phyloP scores from a whole-genome alignment of 2,797 vertebrate genomes.

The Syngnathus rostellatus region DNA sequence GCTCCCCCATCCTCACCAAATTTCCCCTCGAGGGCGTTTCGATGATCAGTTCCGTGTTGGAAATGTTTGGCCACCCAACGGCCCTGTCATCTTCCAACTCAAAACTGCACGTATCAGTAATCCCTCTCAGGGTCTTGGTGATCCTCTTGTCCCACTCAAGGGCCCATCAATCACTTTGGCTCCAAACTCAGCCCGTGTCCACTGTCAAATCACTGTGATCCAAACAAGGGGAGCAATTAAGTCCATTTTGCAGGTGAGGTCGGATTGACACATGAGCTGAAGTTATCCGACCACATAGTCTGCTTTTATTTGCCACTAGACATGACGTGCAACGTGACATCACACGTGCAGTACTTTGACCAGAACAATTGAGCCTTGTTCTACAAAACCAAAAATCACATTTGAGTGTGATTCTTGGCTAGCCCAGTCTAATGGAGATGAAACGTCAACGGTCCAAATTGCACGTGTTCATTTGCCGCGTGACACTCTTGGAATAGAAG shows the following conservation, averaged over 20 bases:
- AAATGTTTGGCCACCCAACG: conserved; percentile 35
- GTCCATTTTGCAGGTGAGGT: not conserved
- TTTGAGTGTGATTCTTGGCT: not conserved
- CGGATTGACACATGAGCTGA: too few relatives aligned
- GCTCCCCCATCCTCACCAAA: not conserved
- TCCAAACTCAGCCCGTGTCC: conserved; percentile 7
- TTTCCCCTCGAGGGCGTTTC: conserved; percentile 9
- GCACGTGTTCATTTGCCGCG: not conserved
- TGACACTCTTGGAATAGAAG: not conserved
- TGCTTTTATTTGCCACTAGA: conserved; percentile 45
- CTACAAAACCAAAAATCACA: conserved; percentile 10
- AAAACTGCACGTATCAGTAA: conserved; percentile 40
- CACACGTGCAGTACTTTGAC: conserved; percentile 56
- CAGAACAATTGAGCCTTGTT: conserved; percentile 60
- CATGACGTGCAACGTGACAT: conserved; percentile 56
- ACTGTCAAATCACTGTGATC: not conserved
- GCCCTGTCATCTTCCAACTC: conserved; percentile 19
- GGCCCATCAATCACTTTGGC: conserved; percentile 32
- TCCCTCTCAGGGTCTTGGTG: conserved; percentile 24
- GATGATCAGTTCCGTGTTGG: conserved; percentile 10
- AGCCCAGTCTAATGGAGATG: not conserved
- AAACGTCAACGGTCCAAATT: not conserved
- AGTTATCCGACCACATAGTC: too few relatives aligned
- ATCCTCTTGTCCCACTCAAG: conserved; percentile 17
- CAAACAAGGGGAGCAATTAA: not conserved